These are phyloP conservation scores for Buphagus erythrorhynchus DNA, from an alignment of 2,797 vertebrate genomes.

Conservation along the genomic window DNA sequence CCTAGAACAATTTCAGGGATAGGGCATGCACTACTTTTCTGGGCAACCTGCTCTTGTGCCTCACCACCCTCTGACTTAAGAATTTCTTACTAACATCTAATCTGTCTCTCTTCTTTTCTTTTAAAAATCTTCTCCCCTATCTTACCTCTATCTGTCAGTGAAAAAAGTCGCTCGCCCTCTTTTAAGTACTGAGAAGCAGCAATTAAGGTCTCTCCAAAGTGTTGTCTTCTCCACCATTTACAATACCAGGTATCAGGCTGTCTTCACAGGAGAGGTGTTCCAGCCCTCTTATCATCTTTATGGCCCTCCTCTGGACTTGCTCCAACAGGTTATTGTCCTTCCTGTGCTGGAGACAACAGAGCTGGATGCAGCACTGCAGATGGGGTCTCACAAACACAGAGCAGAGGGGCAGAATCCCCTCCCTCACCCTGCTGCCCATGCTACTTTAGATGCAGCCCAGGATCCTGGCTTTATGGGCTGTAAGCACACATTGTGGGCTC, in stretches of 20 bases:
- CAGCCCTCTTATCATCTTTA: neutral
- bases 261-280: neutral
- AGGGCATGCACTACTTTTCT: neutral
- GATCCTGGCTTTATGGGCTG: neutral
- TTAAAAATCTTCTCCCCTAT: neutral
- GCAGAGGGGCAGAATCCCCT: neutral
- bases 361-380: neutral
- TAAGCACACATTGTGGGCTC: neutral
- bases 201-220: neutral
- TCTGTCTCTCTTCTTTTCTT: neutral
- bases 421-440: neutral
- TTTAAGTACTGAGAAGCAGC: neutral
- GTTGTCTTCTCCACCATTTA: neutral
- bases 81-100: neutral
- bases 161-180: neutral
- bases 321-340: neutral
- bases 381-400: neutral
- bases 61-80: neutral
- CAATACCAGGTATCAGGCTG: neutral
- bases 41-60: neutral
- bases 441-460: neutral
- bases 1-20: neutral
- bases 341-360: neutral
- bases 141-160: neutral
- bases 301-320: neutral